Base-by-base conservation (phyloP, 2,113 vertebrate genomes). In the Oreotrochilus melanogaster region DNA sequence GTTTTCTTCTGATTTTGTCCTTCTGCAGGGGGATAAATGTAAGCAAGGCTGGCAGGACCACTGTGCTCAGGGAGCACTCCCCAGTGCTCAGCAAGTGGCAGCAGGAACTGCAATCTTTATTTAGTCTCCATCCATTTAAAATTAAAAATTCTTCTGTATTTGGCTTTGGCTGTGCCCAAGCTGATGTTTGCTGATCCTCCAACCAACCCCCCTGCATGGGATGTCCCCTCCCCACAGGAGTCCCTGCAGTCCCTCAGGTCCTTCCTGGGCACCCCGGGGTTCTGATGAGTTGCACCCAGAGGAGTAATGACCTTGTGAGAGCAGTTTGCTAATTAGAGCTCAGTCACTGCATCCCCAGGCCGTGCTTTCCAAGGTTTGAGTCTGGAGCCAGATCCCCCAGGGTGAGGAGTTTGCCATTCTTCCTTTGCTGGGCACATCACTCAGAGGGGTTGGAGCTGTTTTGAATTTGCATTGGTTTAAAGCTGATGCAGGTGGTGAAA, bases 1-100 rank as follows among this genome's bases (percentile, higher is more conserved):
- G 39, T 39, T 30, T 81, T 88, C 31, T 82, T 50, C 94, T 96
- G 93, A 83, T 88, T 95, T 96, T 88, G 18, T 42, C 43, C 57
- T 48, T 78, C 51, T 93, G 89, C 82, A 37, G 80, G 54, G 57
- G 72, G 42, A 54, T 78, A 83, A 83, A 64, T 84, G 88, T 92
- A 42, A 48, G 45, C 33, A 71, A 23, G 1, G 7, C 27, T 7
- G 79, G 84, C 73, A 64, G 86, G 92, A 64, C 39, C 3, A 2
- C 42, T 42, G 69, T 30, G 78, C 50, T 53, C 62, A 1, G 4
- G 4, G 18, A 21, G 71, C 10, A 1, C 60, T 48, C 69, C 10
- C 18, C 5, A 2, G 33, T 47, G 78, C 60, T 86, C 67, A 88
- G 58, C 87, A 47, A 19, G 71, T 6, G 66, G 89, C 85, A 88